These are phyloP conservation scores for Scarus forsteni DNA, from an alignment of 2,797 vertebrate species.

Conservation along the genomic window DNA sequence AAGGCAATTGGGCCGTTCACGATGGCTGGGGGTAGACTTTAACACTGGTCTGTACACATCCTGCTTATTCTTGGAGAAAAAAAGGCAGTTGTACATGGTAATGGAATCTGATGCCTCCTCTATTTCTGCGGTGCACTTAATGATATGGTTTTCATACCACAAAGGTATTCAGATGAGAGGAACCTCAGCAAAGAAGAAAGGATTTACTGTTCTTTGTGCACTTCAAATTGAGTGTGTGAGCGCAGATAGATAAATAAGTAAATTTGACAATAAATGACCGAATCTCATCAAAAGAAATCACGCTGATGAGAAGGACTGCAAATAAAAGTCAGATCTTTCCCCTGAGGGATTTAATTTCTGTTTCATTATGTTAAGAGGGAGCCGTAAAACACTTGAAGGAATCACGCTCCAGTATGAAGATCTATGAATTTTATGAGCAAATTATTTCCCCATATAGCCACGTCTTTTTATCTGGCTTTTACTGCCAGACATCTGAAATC, in stretches of 20 bases:
- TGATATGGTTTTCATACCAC: slow-evolving; percentile 68
- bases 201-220: slow-evolving; percentile 54
- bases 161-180: slow-evolving; percentile 63
- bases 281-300: slow-evolving; percentile 61
- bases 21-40: slow-evolving; percentile 67
- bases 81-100: slow-evolving; percentile 53
- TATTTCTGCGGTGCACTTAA: slow-evolving; percentile 63
- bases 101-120: slow-evolving; percentile 64
- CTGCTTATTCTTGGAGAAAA: slow-evolving; percentile 41
- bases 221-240: slow-evolving; percentile 55
- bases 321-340: slow-evolving; percentile 49
- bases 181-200: slow-evolving; percentile 59
- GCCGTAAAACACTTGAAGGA: slow-evolving; percentile 52
- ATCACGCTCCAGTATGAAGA: slow-evolving; percentile 54
- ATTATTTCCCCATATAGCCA: slow-evolving; percentile 67
- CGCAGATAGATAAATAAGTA: slow-evolving; percentile 54
- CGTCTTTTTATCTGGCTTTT: slow-evolving; percentile 59
- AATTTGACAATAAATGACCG: slow-evolving; percentile 60
- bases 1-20: slow-evolving; percentile 79
- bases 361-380: slow-evolving; percentile 60
- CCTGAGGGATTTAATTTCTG: slow-evolving; percentile 47
- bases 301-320: slow-evolving; percentile 32
- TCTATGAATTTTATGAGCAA: slow-evolving; percentile 67
- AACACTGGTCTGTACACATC: slow-evolving; percentile 77
- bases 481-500: slow-evolving; percentile 67